These are phyloP conservation scores for Phrynocephalus forsythii DNA, from an alignment of 2,797 vertebrate genomes.

Conservation along the genomic window DNA sequence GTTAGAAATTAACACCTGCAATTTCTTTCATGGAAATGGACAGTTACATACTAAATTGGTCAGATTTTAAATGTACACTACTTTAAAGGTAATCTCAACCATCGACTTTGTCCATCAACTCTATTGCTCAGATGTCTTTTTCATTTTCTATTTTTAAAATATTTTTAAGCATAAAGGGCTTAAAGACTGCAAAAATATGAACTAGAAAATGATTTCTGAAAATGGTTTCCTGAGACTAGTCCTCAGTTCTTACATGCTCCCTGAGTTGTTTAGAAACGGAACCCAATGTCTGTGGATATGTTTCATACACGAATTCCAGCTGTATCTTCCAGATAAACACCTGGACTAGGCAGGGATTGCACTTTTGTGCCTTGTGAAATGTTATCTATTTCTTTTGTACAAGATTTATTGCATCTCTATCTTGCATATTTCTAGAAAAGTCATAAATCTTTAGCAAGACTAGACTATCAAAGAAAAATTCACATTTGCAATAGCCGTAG, in stretches of 20 bases:
- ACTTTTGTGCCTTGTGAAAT: not conserved
- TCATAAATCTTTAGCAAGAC: not conserved
- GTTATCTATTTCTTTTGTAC: not conserved
- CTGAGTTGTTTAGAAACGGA: conserved; percentile 18
- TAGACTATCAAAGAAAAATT: not conserved
- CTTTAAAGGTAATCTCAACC: not conserved
- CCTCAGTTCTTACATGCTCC: not conserved
- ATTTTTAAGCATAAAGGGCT: not conserved
- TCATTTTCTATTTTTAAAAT: not conserved
- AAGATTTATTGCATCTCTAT: conserved; percentile 11
- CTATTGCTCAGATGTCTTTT: not conserved
- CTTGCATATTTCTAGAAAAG: not conserved
- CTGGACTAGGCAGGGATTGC: not conserved
- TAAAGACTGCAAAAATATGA: no score
- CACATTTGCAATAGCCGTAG: not conserved
- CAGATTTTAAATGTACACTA: no score
- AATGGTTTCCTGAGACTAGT: conserved; percentile 19
- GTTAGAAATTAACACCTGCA: not conserved
- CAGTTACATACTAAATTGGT: not conserved
- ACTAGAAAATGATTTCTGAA: not conserved
- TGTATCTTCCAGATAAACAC: conserved; percentile 47
- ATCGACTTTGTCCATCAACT: not conserved
- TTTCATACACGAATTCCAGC: conserved; percentile 19
- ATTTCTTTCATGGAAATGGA: not conserved
- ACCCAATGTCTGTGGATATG: conserved; percentile 20